Percentiles rank a stretch among this genome's conserved stretches.
Evolutionary conservation across 2,888 invertebrate genomes (phyloP).

Genomic region (Sympetrum striolatum): DNA sequence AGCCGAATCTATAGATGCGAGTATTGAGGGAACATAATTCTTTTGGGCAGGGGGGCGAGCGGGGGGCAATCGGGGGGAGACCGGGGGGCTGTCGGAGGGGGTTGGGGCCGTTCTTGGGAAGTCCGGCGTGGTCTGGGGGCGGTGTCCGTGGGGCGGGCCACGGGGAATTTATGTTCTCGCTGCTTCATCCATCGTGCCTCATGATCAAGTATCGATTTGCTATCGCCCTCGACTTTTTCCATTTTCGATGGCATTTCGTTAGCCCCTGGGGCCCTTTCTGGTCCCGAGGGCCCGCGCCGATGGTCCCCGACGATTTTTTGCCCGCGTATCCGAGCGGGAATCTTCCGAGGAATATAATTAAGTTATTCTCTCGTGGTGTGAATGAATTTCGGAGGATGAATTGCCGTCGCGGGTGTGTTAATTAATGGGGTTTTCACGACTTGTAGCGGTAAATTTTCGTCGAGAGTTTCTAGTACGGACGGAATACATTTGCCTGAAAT

Average conservation of each 20-base stretch:
- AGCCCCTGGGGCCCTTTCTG: too few species aligned
- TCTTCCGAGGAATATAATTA: background rate
- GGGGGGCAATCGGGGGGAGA: background rate
- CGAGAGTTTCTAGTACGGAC: background rate
- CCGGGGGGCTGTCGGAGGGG: background rate
- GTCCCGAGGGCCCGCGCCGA: background rate
- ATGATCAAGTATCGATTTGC: constrained; percentile 17
- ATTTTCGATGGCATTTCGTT: background rate
- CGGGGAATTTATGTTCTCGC: constrained; percentile 8
- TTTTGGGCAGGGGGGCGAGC: background rate
- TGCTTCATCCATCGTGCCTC: constrained; percentile 29
- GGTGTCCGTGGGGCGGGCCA: background rate
- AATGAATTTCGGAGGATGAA: background rate
- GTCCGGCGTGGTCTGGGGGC: background rate
- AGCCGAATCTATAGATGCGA: background rate
- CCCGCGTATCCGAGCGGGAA: background rate
- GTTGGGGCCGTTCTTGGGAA: background rate
- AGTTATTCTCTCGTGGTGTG: background rate
- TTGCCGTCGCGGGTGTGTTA: background rate
- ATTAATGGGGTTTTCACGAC: background rate
- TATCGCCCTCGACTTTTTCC: background rate
- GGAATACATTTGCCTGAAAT: too few species aligned
- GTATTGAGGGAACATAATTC: constrained; percentile 31
- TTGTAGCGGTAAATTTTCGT: background rate
- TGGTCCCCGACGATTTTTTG: background rate